Percentiles rank a stretch among this genome's conserved stretches.
phyloP scores from a whole-genome alignment of 2,113 vertebrate genomes.

The Callospermophilus lateralis region DNA sequence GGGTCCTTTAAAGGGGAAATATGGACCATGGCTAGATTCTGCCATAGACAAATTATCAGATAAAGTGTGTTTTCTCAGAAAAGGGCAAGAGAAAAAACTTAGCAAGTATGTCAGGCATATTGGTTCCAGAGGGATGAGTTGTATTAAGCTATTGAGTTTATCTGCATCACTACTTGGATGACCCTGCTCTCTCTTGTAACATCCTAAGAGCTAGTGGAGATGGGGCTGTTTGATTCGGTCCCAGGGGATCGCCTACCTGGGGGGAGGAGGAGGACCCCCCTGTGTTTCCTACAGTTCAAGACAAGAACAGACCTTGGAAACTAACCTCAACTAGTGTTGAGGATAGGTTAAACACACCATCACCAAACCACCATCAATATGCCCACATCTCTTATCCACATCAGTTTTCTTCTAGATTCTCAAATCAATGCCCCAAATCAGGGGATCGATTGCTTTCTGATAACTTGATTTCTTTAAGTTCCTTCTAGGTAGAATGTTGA shows the following conservation, averaged over 20 bases:
- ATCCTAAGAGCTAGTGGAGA: neutral
- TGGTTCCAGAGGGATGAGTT: neutral
- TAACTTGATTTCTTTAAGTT: neutral
- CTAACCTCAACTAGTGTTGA: neutral
- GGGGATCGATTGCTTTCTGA: neutral
- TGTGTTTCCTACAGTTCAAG: neutral
- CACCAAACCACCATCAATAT: accelerated
- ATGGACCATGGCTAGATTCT: neutral
- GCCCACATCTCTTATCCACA: neutral
- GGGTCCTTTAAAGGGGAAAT: neutral
- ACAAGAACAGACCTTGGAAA: neutral
- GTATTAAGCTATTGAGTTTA: no score
- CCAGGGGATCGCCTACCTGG: neutral
- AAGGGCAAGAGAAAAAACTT: neutral
- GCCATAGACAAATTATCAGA: neutral
- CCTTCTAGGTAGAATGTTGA: neutral
- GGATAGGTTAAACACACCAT: neutral
- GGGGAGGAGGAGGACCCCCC: neutral
- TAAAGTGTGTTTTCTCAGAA: neutral
- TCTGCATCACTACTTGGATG: no score
- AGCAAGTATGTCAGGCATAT: neutral
- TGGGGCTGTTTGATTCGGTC: neutral
- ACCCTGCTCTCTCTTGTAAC: neutral
- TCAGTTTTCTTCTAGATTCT: neutral
- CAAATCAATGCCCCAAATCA: neutral